Evolutionary conservation across 2,888 invertebrate species (phyloP).

Genomic region (Horisme vitalbata): DNA sequence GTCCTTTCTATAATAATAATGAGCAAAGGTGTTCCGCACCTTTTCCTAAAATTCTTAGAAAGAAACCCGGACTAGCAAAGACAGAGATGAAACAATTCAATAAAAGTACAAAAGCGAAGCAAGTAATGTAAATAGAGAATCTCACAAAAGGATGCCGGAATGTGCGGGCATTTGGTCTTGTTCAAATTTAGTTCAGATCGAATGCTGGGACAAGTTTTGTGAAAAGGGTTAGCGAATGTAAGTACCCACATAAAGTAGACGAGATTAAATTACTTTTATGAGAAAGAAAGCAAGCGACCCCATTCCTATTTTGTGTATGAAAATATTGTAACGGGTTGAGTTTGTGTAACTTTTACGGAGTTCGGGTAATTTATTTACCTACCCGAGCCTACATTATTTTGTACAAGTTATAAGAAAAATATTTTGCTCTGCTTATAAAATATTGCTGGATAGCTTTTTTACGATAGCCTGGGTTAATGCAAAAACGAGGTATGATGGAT

Average conservation of each 20-base stretch:
- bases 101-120: slow-evolving; percentile 66
- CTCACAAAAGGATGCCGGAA: slow-evolving; percentile 70
- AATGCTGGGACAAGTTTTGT: slow-evolving; percentile 70
- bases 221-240: slow-evolving; percentile 73
- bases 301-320: slow-evolving; percentile 44
- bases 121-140: slow-evolving; percentile 72
- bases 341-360: slow-evolving; percentile 41
- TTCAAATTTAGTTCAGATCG: slow-evolving; percentile 77
- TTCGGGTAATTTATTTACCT: slow-evolving; percentile 39
- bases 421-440: slow-evolving; percentile 29
- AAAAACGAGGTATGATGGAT: slow-evolving; percentile 29
- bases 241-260: slow-evolving; percentile 56
- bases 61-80: slow-evolving; percentile 25
- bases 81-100: slow-evolving; percentile 63
- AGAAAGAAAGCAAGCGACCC: slow-evolving; percentile 52
- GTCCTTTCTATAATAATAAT: too few relatives aligned
- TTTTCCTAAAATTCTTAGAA: slow-evolving; percentile 5
- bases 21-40: not conserved
- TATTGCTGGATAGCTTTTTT: slow-evolving; percentile 31
- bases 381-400: slow-evolving; percentile 36
- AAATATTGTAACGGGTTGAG: slow-evolving; percentile 37
- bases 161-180: slow-evolving; percentile 71
- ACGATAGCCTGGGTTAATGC: slow-evolving; percentile 25
- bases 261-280: slow-evolving; percentile 70
- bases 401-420: slow-evolving; percentile 27